Percentiles rank a stretch among this genome's conserved stretches.
phyloP scores from a whole-genome alignment of 2,888 invertebrate genomes.

The Cephus spinipes region DNA sequence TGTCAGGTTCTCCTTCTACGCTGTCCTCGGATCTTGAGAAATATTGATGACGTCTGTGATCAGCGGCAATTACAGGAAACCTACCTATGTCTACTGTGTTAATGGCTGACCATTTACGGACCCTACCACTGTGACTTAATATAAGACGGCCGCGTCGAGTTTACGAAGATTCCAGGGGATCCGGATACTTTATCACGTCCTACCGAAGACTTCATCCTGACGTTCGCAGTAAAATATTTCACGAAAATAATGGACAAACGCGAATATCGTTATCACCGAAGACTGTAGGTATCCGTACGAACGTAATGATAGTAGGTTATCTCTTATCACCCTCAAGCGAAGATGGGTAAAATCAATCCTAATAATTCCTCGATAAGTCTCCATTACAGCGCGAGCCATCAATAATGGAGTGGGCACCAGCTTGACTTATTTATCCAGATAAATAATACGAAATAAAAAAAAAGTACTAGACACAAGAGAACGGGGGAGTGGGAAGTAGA shows the following conservation, averaged over 20 bases:
- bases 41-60: slow-evolving; percentile 17
- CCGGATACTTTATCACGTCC: neutral
- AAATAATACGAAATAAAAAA: slow-evolving; percentile 66
- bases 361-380: slow-evolving; percentile 29
- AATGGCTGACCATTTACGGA: slow-evolving; percentile 23
- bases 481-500: neutral
- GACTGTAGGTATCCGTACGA: neutral
- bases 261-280: neutral
- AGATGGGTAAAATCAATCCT: slow-evolving; percentile 27
- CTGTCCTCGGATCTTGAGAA: neutral
- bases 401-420: slow-evolving; percentile 41
- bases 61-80: slow-evolving; percentile 23
- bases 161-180: neutral
- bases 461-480: slow-evolving; percentile 26
- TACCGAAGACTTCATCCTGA: neutral
- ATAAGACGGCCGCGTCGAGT: neutral
- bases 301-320: neutral
- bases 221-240: neutral
- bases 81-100: slow-evolving; percentile 16
- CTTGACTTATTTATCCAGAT: slow-evolving; percentile 62
- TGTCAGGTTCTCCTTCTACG: neutral
- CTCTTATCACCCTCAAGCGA: neutral
- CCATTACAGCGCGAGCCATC: slow-evolving; percentile 30
- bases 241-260: neutral
- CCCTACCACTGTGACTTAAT: slow-evolving; percentile 6